Evolutionary conservation across 2,888 invertebrate genomes (phyloP).

Genomic region (Drosophila nr. fundita): DNA sequence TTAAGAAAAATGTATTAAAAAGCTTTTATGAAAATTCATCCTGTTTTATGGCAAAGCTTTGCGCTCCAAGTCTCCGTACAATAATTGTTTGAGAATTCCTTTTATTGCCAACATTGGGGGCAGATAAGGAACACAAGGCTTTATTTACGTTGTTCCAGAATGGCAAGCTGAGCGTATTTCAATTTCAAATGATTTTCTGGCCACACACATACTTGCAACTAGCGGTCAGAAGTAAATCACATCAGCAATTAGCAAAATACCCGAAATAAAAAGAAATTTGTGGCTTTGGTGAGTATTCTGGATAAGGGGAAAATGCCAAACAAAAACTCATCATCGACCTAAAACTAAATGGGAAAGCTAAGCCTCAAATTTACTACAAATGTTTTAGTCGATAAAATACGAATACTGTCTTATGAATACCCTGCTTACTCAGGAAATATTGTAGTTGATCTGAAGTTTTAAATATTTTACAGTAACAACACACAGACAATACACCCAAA

Average conservation of each 20-base stretch:
- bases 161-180: constrained; percentile 21
- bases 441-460: background rate
- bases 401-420: background rate
- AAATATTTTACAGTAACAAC: background rate
- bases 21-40: constrained; percentile 23
- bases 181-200: constrained; percentile 8
- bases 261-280: constrained; percentile 58
- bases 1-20: constrained; percentile 29
- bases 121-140: background rate
- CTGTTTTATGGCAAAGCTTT: background rate
- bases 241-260: constrained; percentile 51
- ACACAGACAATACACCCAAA: background rate
- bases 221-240: constrained; percentile 32
- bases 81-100: constrained; percentile 31
- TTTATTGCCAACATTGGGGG: constrained; percentile 19
- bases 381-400: background rate
- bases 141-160: background rate
- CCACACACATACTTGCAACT: constrained; percentile 3
- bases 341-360: background rate
- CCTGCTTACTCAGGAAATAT: background rate
- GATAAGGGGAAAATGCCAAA: constrained; percentile 27
- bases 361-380: background rate
- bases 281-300: constrained; percentile 47
- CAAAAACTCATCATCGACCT: constrained; percentile 3
- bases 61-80: background rate